Conservation (phyloP, 2,797 vertebrate genomes). For the Enoplosus armatus region DNA sequence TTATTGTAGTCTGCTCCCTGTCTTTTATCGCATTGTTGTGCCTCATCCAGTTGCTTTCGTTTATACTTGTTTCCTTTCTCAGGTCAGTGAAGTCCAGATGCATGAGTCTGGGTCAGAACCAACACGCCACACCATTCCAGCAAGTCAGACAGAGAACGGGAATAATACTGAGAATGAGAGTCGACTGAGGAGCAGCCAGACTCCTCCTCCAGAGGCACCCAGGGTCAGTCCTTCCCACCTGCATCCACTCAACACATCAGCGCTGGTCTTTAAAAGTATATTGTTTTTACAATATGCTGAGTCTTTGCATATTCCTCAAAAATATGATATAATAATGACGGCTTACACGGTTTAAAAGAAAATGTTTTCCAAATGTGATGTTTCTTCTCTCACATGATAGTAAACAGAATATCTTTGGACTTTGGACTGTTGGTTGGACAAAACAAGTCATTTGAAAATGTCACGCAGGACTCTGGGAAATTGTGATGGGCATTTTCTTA, state of each 20-base stretch:
- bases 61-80: slow-evolving; percentile 82
- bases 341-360: not conserved
- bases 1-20: slow-evolving; percentile 12
- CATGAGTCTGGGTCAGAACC: slow-evolving; percentile 98
- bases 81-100: slow-evolving; percentile 98
- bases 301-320: not conserved
- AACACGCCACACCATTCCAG: slow-evolving; percentile 93
- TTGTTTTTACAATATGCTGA: not conserved
- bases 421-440: not conserved
- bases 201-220: slow-evolving; percentile 88
- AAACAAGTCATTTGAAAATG: not conserved
- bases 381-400: not conserved
- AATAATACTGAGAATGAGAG: slow-evolving; percentile 90
- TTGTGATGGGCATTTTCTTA: not conserved
- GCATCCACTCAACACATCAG: slow-evolving; percentile 77
- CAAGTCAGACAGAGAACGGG: slow-evolving; percentile 90
- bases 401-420: not conserved
- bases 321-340: not conserved
- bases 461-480: not conserved
- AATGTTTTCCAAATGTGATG: not conserved
- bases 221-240: slow-evolving; percentile 88
- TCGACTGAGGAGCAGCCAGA: slow-evolving; percentile 91
- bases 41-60: slow-evolving; percentile 49
- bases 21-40: not conserved
- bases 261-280: not conserved